Evolutionary conservation across 2,888 invertebrate species (phyloP), one percentile per base, ranked within the genome.

Genomic region (Papilio gigon): DNA sequence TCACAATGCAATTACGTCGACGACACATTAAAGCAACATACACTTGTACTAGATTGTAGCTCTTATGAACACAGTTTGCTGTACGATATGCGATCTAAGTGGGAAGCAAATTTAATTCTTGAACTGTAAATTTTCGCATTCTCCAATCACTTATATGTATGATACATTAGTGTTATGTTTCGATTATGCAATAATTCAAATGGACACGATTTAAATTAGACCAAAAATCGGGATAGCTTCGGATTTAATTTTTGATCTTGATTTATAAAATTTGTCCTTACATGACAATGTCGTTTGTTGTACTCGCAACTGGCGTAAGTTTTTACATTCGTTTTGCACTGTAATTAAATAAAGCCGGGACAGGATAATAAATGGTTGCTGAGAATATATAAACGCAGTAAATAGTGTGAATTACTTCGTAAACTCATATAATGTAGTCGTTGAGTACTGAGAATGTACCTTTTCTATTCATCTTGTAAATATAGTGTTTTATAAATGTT

Each of bases 281-380:
- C 22, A 47, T 47, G 17, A 47, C 47, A 47, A 27, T 27, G 14
- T 53, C n/a, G n/a, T 14, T 0, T 14, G 14, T 14, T 40, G 40
- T 1, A n/a, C 4, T 30, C 17, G 8, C 30, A 27, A 9, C 30
- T 56, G 9, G 9, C 14, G n/a, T n/a, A 53, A 17, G 53, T 56
- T 14, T 56, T 30, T 30, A 56, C 17, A n/a, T 30, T 30, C 8
- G 30, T 56, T 56, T 56, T n/a, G 17, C 30, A 30, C 4, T 30
- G 53, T 30, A 56, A 56, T 56, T 56, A 56, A 56, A 56, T 30
- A 27, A 56, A 56, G 8, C 27, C 9, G 30, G 53, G 17, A 14
- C 2, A 8, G 6, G 27, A 11, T n/a, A 6, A 30, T 53, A 53
- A 53, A 30, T 27, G 53, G 27, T 53, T 8, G n/a, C 25, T 25